Base-by-base conservation (phyloP, 2,113 vertebrate genomes). In the Xenopus laevis region DNA sequence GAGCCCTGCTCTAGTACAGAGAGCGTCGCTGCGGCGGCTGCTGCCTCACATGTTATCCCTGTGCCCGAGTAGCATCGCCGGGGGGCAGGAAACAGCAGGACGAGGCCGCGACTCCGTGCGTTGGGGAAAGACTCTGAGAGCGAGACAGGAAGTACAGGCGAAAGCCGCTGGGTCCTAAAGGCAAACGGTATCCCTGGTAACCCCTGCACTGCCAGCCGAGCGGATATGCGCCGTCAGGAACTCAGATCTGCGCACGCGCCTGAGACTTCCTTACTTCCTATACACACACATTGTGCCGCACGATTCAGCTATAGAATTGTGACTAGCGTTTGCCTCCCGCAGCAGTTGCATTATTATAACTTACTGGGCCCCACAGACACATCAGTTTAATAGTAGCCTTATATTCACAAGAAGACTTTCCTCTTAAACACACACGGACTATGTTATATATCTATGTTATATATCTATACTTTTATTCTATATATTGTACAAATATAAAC, bases 1-100 rank as follows among this genome's bases (percentile, higher is more conserved):
- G 69, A 82, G 78, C 80, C 55, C 72, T 77, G 79, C 77, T 69
- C n/a, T n/a, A n/a, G 12, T 44, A 17, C 52, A 47, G 2, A 0
- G 44, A 50, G 40, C 40, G 4, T 13, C 6, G 76, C 47, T 74
- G 72, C 52, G 16, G 69, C 52, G 18, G 21, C 27, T 55, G 73
- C 65, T 65, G 4, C 46, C 57, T 76, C 65, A 76, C 73, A 76
- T 76, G 66, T 65, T 62, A 45, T 68, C 73, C 73, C 73, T 53
- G 58, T 13, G 47, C 47, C 47, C 47, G 47, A 10, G 15, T 10
- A 50, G 73, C 65, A 58, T 4, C 11, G 47, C 47, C 47, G 72
- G 64, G 60, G 65, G 66, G 73, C 17, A 65, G 23, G 65, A 75
- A 65, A 55, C 27, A 76, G 65, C 65, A 52, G 73, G 73, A 60